Base-by-base conservation (phyloP, 2,797 vertebrate species). In the Schizopygopsis pylzovi region DNA sequence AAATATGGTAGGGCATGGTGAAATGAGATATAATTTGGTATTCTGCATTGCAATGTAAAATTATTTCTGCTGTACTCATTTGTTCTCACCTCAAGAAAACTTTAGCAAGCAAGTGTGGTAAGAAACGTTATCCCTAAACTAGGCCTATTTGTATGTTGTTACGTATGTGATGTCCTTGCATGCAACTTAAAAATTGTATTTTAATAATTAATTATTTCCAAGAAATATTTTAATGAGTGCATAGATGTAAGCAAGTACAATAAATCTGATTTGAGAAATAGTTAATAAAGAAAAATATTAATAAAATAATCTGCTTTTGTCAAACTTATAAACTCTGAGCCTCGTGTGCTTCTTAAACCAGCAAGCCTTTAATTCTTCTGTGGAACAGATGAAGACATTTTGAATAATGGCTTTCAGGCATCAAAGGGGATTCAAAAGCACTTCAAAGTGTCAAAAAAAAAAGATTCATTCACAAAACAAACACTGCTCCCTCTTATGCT, bases 11-110 rank as follows among this genome's bases (percentile, higher is more conserved):
- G 41, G 41, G 72, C 28, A 61, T 5, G 10, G 12, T 25, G 65
- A 72, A 85, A 79, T 85, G 39, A 47, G 18, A 61, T 79, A 72
- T 61, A 25, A 59, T 71, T 49, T 80, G 16, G 43, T 72, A 25
- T 72, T 59, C 13, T n/a, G 8, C 20, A 71, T 18, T 47, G 39
- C 65, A 61, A 45, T 43, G 37, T 28, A 37, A 56, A n/a, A 25
- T 79, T 37, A 3, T 37, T 13, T 49, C 16, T 16, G 41, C 47
- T 22, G 33, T 15, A n/a, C 22, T 72, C 73, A 4, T 52, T 45
- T 49, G 71, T 39, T 72, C 18, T 59, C n/a, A 4, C 2, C 28
- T 0, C 20, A 65, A 49, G 43, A 65, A 75, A 49, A 76, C 56
- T 25, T 49, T 25, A 4, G 18, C 54, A 47, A 72, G 68, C 33